Evolutionary conservation across 1,140 invertebrate genomes (phyloP), one percentile per base, ranked within the genome.

Genomic region (Paraescarpia echinospica): DNA sequence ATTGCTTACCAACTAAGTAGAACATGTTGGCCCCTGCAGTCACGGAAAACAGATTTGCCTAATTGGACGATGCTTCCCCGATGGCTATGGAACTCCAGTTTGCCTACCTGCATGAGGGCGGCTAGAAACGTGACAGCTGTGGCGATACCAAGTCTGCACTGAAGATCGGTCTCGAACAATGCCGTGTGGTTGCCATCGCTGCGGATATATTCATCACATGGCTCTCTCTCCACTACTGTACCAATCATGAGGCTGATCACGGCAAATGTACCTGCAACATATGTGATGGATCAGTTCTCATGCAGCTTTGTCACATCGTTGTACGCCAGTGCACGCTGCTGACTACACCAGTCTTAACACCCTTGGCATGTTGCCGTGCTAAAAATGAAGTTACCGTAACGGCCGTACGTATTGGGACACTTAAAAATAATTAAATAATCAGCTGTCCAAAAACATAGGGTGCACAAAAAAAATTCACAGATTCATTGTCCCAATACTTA

Each of bases 211-310:
- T 90, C 35, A 22, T 18, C 14, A 33, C 90, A 34, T 31, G 90
- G 34, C 90, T 90, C 90, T 89, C 92, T 93, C 89, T 96, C 95
- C 12, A 96, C 95, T 5, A 94, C 94, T 48, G 94, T 94, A 18
- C 96, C 96, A 12, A 96, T 95, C 96, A 96, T 96, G 35, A 96
- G 93, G 93, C 96, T 95, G 12, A 96, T 94, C 34, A 96, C 95
- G 92, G 96, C 96, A 95, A 96, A 96, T 35, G 96, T 96, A 41
- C 96, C 96, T 77, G 59, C 59, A 77, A 77, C 59, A 77, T 2
- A 77, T 22, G 59, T 77, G 59, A 77, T 6, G 2, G 59, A 41
- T 4, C 12, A 41, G 41, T 41, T 41, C 41, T 4, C 12, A 41
- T 41, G 12, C 41, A 41, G 41, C 41, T 6, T 41, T 41, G 41